Base-by-base conservation (phyloP, 2,888 invertebrate genomes). In the Phoronis australis region DNA sequence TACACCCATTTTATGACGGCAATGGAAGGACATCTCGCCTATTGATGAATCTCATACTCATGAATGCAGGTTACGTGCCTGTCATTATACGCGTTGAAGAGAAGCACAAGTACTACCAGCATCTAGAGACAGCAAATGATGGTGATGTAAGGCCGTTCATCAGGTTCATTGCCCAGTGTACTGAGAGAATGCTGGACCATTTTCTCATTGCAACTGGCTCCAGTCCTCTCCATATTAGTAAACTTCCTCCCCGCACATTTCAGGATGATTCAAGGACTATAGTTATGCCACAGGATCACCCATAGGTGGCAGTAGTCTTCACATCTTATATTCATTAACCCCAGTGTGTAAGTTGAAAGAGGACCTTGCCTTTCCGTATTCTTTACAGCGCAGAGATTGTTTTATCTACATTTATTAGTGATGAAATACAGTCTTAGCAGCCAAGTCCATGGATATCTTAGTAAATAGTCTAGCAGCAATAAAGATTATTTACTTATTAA, bases 1-100 rank as follows among this genome's bases (percentile, higher is more conserved):
- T 97, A 61, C 97, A 97, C 80, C 97, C 97, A 0, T 97, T 97
- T 79, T 83, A 87, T 2, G 96, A 97, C 77, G 96, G 97, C 42
- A 97, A 97, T 71, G 97, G 96, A 0, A 83, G 97, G 68, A 96
- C 96, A 0, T 92, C 94, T 15, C 83, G 97, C 25, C 81, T 97
- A 23, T 82, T 97, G 1, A 96, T 97, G 95, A 97, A 97, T 78
- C 83, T 94, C 62, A 85, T 97, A 56, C 82, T 97, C 27, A 77
- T 97, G 88, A 76, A 88, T 76, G 90, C 90, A 1, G 95, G 96
- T 0, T 97, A 89, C 79, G 96, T 96, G 0, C 95, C 96, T 0
- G 91, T 96, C 15, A 93, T 94, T 60, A 88, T 96, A 55, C 85
- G 88, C 48, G 93, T 94, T 71, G 88, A 92, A 57, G 81, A 83